These are phyloP conservation scores for Acanthosoma haemorrhoidale DNA, from an alignment of 2,888 invertebrate genomes.

Conservation along the genomic window DNA sequence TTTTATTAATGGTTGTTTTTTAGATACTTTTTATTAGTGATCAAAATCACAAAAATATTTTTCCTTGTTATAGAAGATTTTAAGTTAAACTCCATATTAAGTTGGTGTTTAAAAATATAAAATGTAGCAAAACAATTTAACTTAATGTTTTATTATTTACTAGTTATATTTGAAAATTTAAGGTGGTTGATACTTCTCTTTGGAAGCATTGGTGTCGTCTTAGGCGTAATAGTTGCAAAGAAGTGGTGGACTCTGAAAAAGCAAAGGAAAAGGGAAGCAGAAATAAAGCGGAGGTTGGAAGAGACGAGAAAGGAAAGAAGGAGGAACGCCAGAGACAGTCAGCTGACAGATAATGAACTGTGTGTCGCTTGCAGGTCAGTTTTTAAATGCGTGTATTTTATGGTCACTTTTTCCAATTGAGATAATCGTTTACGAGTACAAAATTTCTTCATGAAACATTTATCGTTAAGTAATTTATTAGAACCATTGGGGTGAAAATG, in stretches of 20 bases:
- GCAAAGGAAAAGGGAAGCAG: slow-evolving; percentile 54
- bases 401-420: no score
- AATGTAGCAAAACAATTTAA: not conserved
- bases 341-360: slow-evolving; percentile 57
- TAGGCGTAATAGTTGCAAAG: slow-evolving; percentile 50
- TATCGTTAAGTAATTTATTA: no score
- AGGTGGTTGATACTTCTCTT: slow-evolving; percentile 54
- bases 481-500: no score
- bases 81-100: no score
- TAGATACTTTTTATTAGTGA: not conserved
- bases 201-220: slow-evolving; percentile 53
- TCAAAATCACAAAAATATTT: no score
- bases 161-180: slow-evolving; percentile 29
- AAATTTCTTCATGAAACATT: no score
- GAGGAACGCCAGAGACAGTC: slow-evolving; percentile 55
- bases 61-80: no score
- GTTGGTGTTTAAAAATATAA: no score
- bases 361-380: slow-evolving; percentile 70
- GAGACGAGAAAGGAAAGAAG: slow-evolving; percentile 61
- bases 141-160: slow-evolving; percentile 18
- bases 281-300: slow-evolving; percentile 52
- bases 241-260: slow-evolving; percentile 53
- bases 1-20: not conserved
- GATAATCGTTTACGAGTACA: no score
- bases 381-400: not conserved